Conservation (phyloP, 2,113 vertebrate species). For the Paraplagusia blochii region DNA sequence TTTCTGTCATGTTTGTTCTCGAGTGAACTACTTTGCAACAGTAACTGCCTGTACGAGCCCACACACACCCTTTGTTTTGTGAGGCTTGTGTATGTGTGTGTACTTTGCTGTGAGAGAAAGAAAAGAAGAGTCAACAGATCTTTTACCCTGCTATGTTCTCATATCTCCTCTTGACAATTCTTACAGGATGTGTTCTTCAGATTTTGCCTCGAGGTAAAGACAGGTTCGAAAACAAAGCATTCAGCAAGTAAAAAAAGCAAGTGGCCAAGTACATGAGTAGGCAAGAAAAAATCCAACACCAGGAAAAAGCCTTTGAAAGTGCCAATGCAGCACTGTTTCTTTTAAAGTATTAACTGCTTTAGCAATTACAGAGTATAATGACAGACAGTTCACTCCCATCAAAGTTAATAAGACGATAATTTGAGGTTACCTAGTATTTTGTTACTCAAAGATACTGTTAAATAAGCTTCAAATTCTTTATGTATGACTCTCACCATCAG, state of each 20-base stretch:
- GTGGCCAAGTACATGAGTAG: conserved; percentile 20
- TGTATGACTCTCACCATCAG: background rate
- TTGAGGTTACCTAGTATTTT: background rate
- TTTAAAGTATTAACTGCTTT: background rate
- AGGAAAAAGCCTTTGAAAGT: background rate
- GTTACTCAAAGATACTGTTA: background rate
- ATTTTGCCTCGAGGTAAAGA: conserved; percentile 48
- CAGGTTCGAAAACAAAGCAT: conserved; percentile 41
- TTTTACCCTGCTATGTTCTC: conserved; percentile 48
- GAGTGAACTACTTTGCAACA: conserved; percentile 51
- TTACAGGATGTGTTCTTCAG: conserved; percentile 48
- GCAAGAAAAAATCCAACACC: conserved; percentile 18
- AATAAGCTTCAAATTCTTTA: background rate
- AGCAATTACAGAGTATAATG: background rate
- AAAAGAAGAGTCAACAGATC: conserved; percentile 39
- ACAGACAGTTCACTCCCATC: background rate
- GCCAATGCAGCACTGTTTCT: background rate
- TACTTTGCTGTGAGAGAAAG: conserved; percentile 11
- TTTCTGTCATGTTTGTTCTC: conserved; percentile 20
- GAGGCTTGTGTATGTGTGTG: conserved; percentile 37
- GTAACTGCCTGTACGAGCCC: conserved; percentile 57
- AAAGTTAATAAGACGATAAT: background rate
- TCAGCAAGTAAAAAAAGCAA: conserved; percentile 14
- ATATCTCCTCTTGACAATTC: conserved; percentile 49
- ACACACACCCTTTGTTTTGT: conserved; percentile 61